A percentile compares a stretch with the other conserved stretches of the same genome.
Conservation (phyloP, 2,797 vertebrate genomes). For the Tinamus major region DNA sequence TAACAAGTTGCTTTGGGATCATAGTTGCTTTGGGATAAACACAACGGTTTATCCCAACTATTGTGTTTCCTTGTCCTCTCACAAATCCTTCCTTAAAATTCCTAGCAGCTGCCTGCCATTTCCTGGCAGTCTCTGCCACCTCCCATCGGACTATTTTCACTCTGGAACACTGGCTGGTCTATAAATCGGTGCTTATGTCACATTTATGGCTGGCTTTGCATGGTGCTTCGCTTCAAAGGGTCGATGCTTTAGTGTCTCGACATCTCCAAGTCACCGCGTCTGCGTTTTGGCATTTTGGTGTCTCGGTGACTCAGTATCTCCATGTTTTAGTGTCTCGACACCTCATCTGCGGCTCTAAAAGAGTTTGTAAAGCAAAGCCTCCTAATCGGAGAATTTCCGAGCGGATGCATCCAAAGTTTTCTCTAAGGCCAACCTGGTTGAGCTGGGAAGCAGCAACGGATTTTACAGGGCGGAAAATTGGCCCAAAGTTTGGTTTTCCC, state of each 20-base stretch:
- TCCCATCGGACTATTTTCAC: background rate
- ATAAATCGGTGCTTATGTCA: rapidly evolving
- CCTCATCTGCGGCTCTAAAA: background rate
- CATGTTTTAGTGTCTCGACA: background rate
- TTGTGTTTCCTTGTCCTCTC: background rate
- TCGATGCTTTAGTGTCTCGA: background rate
- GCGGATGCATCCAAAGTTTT: background rate
- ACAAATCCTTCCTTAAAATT: background rate
- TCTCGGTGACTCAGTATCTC: background rate
- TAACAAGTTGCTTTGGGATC: background rate
- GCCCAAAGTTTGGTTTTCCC: background rate
- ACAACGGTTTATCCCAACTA: background rate
- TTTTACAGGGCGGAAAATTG: background rate
- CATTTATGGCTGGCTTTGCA: background rate
- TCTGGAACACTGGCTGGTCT: too few relatives aligned
- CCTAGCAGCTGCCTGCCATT: rapidly evolving
- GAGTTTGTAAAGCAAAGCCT: background rate
- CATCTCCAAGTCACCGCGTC: rapidly evolving
- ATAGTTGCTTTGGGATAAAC: background rate
- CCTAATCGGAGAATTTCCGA: rapidly evolving
- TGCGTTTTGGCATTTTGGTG: rapidly evolving
- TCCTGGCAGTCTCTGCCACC: background rate
- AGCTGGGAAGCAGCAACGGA: background rate
- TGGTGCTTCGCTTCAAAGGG: rapidly evolving
- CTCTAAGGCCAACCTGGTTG: background rate